A percentile compares a stretch with the other conserved stretches of the same genome.
Conservation (phyloP, 2,113 vertebrate genomes). For the Emydocephalus ijimae region DNA sequence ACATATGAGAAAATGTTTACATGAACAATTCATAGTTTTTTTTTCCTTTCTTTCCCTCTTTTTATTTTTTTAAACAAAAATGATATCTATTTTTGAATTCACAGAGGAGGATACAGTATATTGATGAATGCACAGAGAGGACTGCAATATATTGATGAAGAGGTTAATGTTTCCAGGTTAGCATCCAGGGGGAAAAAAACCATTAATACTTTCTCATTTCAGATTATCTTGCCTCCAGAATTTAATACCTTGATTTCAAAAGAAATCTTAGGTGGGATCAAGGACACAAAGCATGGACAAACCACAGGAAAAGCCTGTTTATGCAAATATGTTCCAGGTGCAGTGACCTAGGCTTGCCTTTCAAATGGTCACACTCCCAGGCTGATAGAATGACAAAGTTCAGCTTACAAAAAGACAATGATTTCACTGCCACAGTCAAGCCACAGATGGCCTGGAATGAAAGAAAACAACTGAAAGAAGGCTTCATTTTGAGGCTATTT, state of each 20-base stretch:
- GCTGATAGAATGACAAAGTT: constrained; percentile 42
- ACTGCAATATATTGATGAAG: neutral
- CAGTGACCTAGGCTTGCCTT: constrained; percentile 45
- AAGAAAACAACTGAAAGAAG: neutral
- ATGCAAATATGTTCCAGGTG: constrained; percentile 45
- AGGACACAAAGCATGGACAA: constrained; percentile 11
- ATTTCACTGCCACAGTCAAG: constrained; percentile 23
- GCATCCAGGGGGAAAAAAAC: neutral
- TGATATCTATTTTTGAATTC: neutral
- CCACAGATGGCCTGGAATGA: constrained; percentile 19
- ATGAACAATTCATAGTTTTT: neutral
- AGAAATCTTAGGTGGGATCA: constrained; percentile 18
- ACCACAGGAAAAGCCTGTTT: constrained; percentile 51
- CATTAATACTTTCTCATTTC: neutral
- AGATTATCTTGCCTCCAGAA: neutral
- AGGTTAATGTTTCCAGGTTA: neutral
- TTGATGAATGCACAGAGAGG: neutral
- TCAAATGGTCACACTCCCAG: constrained; percentile 33
- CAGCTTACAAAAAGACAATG: constrained; percentile 41
- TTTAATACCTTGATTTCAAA: neutral
- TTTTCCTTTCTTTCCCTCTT: neutral
- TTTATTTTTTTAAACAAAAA: neutral
- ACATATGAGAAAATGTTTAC: neutral
- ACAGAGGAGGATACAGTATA: neutral
- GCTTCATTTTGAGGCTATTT: constrained; percentile 1